Evolutionary conservation across 2,113 vertebrate species (phyloP).

Genomic region (Mesembrinibis cayennensis): DNA sequence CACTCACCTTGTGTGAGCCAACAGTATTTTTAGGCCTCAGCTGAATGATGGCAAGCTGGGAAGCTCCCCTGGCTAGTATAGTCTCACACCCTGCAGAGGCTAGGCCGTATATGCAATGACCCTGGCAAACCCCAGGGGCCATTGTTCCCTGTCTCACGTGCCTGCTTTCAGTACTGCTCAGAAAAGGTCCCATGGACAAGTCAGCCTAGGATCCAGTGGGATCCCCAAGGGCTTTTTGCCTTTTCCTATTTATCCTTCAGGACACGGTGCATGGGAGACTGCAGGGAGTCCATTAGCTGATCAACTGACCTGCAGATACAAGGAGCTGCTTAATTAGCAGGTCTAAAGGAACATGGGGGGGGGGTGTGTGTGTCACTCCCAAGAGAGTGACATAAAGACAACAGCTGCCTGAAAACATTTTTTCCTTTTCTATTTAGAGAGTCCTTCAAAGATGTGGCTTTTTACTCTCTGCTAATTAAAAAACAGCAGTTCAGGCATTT

Average conservation of each 20-base stretch:
- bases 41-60: neutral
- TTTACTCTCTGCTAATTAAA: slow-evolving; percentile 14
- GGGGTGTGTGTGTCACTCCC: neutral
- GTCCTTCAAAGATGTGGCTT: neutral
- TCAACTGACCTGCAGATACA: neutral
- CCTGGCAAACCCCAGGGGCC: neutral
- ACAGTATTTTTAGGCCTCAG: neutral
- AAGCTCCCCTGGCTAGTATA: neutral
- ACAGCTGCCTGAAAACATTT: neutral
- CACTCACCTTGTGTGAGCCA: neutral
- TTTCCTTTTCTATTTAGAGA: neutral
- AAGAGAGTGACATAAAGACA: neutral
- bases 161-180: neutral
- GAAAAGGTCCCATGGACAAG: neutral
- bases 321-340: neutral
- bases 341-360: neutral
- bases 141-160: neutral
- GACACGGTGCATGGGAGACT: neutral
- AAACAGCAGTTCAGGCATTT: neutral
- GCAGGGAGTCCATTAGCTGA: neutral
- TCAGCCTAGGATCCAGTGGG: neutral
- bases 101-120: neutral
- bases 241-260: neutral
- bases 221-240: neutral
- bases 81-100: neutral